Evolutionary conservation across 1,140 invertebrate species (phyloP).

Genomic region (Neodiprion fabricii): DNA sequence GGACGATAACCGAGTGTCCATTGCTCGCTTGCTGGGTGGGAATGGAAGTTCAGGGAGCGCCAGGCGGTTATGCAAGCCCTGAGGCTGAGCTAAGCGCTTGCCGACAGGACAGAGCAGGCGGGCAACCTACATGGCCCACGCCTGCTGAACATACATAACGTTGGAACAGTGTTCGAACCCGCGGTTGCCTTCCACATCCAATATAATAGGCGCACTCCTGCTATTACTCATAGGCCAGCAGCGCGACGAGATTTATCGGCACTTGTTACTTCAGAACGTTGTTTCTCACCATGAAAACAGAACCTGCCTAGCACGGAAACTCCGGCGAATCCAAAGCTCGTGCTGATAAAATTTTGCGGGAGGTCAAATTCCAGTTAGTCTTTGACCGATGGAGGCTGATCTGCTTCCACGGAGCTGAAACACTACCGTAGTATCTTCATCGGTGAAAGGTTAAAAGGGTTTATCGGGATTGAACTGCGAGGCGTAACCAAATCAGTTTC

Average conservation of each 20-base stretch:
- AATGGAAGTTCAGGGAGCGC: constrained; percentile 3
- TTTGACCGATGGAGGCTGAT: no score
- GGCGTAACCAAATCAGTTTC: no score
- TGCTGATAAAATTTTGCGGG: no score
- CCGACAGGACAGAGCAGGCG: not conserved
- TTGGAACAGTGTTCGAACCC: not conserved
- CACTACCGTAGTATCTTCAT: no score
- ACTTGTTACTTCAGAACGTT: not conserved
- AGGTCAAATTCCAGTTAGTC: no score
- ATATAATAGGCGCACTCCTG: not conserved
- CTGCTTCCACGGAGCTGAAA: no score
- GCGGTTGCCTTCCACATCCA: not conserved
- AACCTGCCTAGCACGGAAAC: no score
- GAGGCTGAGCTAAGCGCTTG: not conserved
- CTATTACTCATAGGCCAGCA: constrained; percentile 1
- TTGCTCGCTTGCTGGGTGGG: not conserved
- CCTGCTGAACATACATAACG: not conserved
- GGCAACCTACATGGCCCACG: constrained; percentile 2
- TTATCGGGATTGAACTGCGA: no score
- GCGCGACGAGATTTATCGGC: not conserved
- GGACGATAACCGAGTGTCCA: no score
- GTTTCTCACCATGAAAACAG: no score
- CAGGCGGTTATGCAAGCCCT: not conserved
- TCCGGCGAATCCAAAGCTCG: no score
- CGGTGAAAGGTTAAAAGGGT: no score